Evolutionary conservation across 2,113 vertebrate genomes (phyloP).

Genomic region (Prolemur simus): DNA sequence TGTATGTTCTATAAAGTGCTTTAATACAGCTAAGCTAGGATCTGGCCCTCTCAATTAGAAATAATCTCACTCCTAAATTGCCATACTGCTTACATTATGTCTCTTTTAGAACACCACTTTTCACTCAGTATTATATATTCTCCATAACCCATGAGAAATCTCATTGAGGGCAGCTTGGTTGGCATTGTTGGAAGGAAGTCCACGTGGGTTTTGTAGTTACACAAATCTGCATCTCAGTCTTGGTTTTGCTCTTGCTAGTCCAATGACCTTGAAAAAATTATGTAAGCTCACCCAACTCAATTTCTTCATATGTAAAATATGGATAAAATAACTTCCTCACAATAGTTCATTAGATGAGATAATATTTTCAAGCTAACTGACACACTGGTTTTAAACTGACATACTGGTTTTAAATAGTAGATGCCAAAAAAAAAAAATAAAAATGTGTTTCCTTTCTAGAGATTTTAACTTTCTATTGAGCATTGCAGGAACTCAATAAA

Average conservation of each 20-base stretch:
- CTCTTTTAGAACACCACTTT: neutral
- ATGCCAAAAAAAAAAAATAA: neutral
- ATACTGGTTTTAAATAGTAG: neutral
- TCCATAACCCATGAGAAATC: accelerated
- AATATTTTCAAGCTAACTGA: neutral
- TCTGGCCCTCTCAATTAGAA: neutral
- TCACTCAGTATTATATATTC: neutral
- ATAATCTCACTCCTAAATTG: neutral
- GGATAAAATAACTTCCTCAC: neutral
- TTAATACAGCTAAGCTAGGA: neutral
- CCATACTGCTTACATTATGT: neutral
- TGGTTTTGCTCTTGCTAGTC: neutral
- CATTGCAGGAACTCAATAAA: neutral
- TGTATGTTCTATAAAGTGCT: neutral
- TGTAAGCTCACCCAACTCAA: neutral
- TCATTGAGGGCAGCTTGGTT: neutral
- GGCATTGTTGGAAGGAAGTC: neutral
- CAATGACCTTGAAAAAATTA: neutral
- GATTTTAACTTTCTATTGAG: neutral
- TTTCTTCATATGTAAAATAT: neutral
- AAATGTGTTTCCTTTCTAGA: neutral
- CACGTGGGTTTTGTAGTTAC: accelerated
- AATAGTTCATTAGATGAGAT: neutral
- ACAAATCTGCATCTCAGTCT: neutral
- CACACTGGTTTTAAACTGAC: too few species aligned